These are phyloP conservation scores for Eufriesea mexicana DNA, from an alignment of 1,140 invertebrate species.

Conservation along the genomic window DNA sequence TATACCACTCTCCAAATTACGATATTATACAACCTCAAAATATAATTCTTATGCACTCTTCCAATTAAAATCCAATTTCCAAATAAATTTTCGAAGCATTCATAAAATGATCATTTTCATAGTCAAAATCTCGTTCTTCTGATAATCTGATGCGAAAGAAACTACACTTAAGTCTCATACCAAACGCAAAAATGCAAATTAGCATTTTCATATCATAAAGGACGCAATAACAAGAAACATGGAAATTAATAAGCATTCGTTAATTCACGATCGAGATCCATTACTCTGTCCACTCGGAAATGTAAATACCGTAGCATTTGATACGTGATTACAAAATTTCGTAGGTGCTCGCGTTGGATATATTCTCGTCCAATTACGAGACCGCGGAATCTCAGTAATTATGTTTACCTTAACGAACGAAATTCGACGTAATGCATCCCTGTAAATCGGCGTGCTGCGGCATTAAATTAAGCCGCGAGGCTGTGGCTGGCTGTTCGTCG, in stretches of 20 bases:
- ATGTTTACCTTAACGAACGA: slow-evolving; percentile 43
- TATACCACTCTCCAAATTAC: too few relatives aligned
- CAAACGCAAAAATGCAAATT: too few relatives aligned
- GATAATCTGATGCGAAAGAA: too few relatives aligned
- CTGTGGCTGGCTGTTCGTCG: slow-evolving; percentile 2
- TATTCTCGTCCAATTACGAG: slow-evolving; percentile 56
- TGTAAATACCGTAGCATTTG: slow-evolving; percentile 49
- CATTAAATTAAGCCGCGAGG: slow-evolving; percentile 44
- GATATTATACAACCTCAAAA: too few relatives aligned
- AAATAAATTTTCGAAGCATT: too few relatives aligned
- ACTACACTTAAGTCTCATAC: too few relatives aligned
- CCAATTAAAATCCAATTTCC: too few relatives aligned
- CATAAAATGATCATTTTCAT: too few relatives aligned
- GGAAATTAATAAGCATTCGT: slow-evolving; percentile 32
- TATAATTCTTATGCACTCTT: too few relatives aligned
- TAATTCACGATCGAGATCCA: slow-evolving; percentile 3
- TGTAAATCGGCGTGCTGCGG: slow-evolving; percentile 21
- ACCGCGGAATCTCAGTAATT: slow-evolving; percentile 42
- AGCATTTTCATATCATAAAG: too few relatives aligned
- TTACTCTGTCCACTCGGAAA: neutral
- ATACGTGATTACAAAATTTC: slow-evolving; percentile 48
- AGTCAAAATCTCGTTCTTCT: too few relatives aligned
- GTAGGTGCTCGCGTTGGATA: neutral
- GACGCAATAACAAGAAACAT: neutral
- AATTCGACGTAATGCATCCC: slow-evolving; percentile 32